Conservation (phyloP, 1,140 invertebrate genomes). For the Chrysomallon squamiferum region DNA sequence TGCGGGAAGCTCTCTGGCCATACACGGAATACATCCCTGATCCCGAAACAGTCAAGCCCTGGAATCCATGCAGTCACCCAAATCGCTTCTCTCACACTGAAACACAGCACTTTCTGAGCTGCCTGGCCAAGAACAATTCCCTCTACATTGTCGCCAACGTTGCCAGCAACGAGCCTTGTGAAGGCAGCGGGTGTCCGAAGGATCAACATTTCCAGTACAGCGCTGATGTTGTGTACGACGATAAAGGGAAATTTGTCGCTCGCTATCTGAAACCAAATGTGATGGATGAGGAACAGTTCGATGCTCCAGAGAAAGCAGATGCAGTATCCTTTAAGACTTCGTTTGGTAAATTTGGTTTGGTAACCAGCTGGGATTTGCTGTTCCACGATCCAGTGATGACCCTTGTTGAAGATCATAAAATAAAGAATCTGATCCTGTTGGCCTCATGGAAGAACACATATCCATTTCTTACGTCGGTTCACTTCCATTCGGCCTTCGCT, state of each 20-base stretch:
- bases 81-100: not conserved
- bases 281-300: slow-evolving; percentile 63
- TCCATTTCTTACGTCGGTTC: too few relatives aligned
- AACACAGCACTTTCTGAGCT: not conserved
- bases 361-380: slow-evolving; percentile 79
- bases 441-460: too few relatives aligned
- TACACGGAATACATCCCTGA: slow-evolving; percentile 48
- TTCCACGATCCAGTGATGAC: slow-evolving; percentile 70
- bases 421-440: too few relatives aligned
- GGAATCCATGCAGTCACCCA: not conserved
- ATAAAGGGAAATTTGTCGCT: too few relatives aligned
- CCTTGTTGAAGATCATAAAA: slow-evolving; percentile 51
- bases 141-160: not conserved
- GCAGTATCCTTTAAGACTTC: slow-evolving; percentile 68
- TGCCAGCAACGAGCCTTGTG: not conserved
- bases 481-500: too few relatives aligned
- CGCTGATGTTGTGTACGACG: too few relatives aligned
- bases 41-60: slow-evolving; percentile 2
- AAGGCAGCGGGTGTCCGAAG: too few relatives aligned
- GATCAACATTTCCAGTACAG: too few relatives aligned
- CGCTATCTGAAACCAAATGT: too few relatives aligned
- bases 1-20: slow-evolving; percentile 17
- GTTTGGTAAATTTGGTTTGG: slow-evolving; percentile 79
- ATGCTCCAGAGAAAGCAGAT: slow-evolving; percentile 54
- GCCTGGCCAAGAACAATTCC: not conserved